Base-by-base conservation (phyloP, 2,113 vertebrate species). In the Thunnus thynnus region DNA sequence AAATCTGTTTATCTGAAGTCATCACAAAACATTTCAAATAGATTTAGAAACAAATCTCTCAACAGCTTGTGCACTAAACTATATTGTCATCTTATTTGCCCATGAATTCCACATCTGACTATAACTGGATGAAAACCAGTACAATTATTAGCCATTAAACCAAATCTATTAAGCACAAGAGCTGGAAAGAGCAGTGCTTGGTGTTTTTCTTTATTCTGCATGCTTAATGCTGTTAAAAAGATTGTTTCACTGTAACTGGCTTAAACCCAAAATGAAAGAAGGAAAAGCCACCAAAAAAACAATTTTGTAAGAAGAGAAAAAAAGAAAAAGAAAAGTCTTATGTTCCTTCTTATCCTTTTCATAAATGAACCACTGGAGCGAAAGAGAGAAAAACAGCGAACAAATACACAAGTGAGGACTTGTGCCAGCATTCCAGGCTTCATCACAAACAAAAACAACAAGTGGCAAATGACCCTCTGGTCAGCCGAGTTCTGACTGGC, bases 361-460 rank as follows among this genome's bases (percentile, higher is more conserved):
- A 86, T 80, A 86, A 89, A 82, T 83, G 54, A 88, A 55, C 72
- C 70, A 55, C 44, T 85, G 68, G 27, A 80, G 78, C 41, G 46
- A 88, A 74, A 72, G 61, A 52, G 50, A 48, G 30, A 50, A 72
- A 82, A 80, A 64, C 63, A 64, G 58, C 22, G 55, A 81, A 68
- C 64, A 83, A 86, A 91, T 68, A 72, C 72, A 66, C 55, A 48
- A 89, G 86, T 58, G 58, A 22, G 55, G 78, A 48, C 86, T 72
- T 72, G 90, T 90, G 93, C 91, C 93, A 94, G 89, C 76, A 91
- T 91, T 91, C 85, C 84, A 72, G 83, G 88, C 85, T 75, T 80
- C 83, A 75, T 91, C 79, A 69, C 83, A 85, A 92, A 90, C 83
- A 84, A 85, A 84, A 84, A 92, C 85, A 91, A 91, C 91, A 80